Evolutionary conservation across 2,113 vertebrate genomes (phyloP).

Genomic region (Aldabrachelys gigantea): DNA sequence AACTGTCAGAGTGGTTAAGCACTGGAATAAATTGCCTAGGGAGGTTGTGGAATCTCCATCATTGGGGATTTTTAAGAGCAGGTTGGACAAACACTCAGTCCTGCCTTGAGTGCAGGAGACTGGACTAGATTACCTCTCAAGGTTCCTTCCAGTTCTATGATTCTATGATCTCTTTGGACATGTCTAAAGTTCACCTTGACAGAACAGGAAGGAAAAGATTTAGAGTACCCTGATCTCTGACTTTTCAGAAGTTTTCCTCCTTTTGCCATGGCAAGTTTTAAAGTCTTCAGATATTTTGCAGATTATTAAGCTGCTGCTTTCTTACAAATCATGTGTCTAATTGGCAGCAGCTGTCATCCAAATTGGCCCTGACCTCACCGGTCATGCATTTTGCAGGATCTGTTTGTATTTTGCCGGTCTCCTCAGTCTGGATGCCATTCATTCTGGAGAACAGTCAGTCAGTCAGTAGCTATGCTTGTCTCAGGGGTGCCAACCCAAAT

Average conservation of each 20-base stretch:
- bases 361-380: neutral
- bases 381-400: fast-evolving
- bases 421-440: neutral
- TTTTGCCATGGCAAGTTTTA: neutral
- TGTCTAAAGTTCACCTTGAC: neutral
- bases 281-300: neutral
- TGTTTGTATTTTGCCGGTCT: neutral
- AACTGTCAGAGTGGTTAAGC: too few relatives aligned
- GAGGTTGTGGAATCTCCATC: too few relatives aligned
- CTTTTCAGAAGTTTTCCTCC: neutral
- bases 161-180: neutral
- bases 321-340: neutral
- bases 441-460: neutral
- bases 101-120: too few relatives aligned
- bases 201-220: neutral
- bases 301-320: neutral
- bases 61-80: too few relatives aligned
- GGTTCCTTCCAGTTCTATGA: too few relatives aligned
- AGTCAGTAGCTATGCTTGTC: neutral
- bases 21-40: too few relatives aligned
- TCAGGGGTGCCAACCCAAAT: neutral
- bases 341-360: neutral
- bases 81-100: too few relatives aligned
- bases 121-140: too few relatives aligned
- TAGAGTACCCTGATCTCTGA: neutral